Conservation (phyloP, 2,113 vertebrate species). For the Bungarus multicinctus region DNA sequence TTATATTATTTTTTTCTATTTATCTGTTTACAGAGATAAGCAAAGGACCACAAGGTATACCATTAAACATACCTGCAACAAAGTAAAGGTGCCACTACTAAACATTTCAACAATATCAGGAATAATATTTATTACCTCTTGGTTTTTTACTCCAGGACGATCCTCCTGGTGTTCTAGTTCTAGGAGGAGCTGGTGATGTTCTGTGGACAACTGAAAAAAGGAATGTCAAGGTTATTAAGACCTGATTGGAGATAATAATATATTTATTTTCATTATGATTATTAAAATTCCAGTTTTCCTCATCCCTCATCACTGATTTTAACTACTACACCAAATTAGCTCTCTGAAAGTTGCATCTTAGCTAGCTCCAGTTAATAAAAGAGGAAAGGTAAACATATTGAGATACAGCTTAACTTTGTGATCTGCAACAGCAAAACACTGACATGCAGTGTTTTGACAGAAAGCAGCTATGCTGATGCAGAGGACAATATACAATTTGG, state of each 20-base stretch:
- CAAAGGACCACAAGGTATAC: background rate
- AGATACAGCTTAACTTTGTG: background rate
- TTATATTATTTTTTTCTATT: background rate
- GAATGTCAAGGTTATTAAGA: background rate
- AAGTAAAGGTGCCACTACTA: too few species aligned
- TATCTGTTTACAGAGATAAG: background rate
- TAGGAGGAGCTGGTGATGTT: slow-evolving; percentile 53
- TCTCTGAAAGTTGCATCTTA: background rate
- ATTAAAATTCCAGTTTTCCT: background rate
- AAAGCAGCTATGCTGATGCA: background rate
- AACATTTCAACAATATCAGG: background rate
- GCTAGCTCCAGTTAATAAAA: background rate
- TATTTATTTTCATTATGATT: background rate
- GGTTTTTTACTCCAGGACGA: slow-evolving; percentile 41
- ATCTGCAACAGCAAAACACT: background rate
- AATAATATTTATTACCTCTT: slow-evolving; percentile 45
- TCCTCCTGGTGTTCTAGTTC: slow-evolving; percentile 50
- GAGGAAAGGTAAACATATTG: background rate
- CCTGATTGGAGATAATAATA: background rate
- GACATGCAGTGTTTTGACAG: background rate
- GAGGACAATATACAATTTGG: background rate
- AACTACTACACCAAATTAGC: background rate
- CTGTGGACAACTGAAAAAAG: slow-evolving; percentile 45
- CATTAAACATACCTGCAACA: background rate
- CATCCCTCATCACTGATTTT: background rate